A percentile compares a stretch with the other conserved stretches of the same genome.
These are phyloP conservation scores for Xyrauchen texanus DNA, from an alignment of 2,113 vertebrate genomes.

Conservation along the genomic window DNA sequence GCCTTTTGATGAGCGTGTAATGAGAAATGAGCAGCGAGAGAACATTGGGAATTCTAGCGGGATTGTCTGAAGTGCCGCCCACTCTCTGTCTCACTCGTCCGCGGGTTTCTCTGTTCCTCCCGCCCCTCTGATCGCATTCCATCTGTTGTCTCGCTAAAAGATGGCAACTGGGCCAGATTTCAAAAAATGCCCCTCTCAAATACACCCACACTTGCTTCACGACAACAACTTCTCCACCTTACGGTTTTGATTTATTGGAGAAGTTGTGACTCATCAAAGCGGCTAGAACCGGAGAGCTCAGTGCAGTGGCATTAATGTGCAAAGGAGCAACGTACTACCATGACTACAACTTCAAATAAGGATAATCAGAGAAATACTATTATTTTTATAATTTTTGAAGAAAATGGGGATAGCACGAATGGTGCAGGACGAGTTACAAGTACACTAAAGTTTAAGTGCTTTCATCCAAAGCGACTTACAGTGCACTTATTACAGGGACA, in stretches of 20 bases:
- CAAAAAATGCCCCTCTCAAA: slow-evolving; percentile 32
- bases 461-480: too few species aligned
- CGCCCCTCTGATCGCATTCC: slow-evolving; percentile 38
- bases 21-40: slow-evolving; percentile 55
- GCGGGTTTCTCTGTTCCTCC: slow-evolving; percentile 3
- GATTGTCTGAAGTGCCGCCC: slow-evolving; percentile 54
- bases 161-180: slow-evolving; percentile 45
- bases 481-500: too few species aligned
- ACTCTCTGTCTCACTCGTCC: neutral
- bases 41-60: slow-evolving; percentile 47
- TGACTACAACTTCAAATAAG: too few species aligned
- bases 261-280: slow-evolving; percentile 51
- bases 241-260: slow-evolving; percentile 37
- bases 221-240: neutral
- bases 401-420: too few species aligned
- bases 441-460: too few species aligned
- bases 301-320: neutral
- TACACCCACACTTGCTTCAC: slow-evolving; percentile 12
- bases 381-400: too few species aligned
- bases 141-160: slow-evolving; percentile 51
- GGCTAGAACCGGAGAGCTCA: slow-evolving; percentile 29
- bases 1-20: slow-evolving; percentile 57
- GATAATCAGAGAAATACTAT: too few species aligned
- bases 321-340: too few species aligned
- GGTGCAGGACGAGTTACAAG: too few species aligned